Evolutionary conservation across 1,140 invertebrate genomes (phyloP), one percentile per base, ranked within the genome.

Genomic region (Temnothorax nylanderi): DNA sequence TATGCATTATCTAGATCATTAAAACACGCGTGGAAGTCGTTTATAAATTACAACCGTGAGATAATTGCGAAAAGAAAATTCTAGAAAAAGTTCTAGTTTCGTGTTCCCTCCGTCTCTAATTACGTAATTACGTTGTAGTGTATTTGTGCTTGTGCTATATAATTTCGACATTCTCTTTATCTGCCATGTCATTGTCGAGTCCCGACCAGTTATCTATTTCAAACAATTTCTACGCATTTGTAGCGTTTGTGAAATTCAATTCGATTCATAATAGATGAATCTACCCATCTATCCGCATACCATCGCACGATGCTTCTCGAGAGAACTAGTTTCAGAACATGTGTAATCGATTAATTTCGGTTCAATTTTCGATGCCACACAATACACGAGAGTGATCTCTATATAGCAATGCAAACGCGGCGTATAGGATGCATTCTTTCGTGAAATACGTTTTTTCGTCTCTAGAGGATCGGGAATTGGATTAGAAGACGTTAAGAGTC

Each of bases 221-320:
- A 60, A 84, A 49, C 47, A 74, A 84, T 72, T 72, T 58, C 41
- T 69, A 34, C 18, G n/a, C 13, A 26, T 58, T 26, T 47, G 54
- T 47, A 34, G 18, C 65, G 13, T 18, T 58, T 47, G 67, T 47
- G 67, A 74, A 74, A 58, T 51, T 72, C 54, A 16, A 74, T 44
- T 62, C 41, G 26, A 74, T 60, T 54, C 69, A 74, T 74, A 47
- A 84, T 84, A 84, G 44, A 84, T 74, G 54, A 74, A 74, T 74
- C 67, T 82, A 74, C 74, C 41, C 26, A 60, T 44, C 26, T 58
- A 74, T 60, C 41, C 16, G 41, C 80, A 84, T 74, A 51, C 69
- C 32, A 47, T 44, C 16, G 37, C 21, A 81, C 51, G 54, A 51
- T 54, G 47, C 62, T 56, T 21, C 67, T 72, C 51, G 67, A 37